These are phyloP conservation scores for Raillietiella orientalis DNA, from an alignment of 2,888 invertebrate genomes.

Conservation along the genomic window DNA sequence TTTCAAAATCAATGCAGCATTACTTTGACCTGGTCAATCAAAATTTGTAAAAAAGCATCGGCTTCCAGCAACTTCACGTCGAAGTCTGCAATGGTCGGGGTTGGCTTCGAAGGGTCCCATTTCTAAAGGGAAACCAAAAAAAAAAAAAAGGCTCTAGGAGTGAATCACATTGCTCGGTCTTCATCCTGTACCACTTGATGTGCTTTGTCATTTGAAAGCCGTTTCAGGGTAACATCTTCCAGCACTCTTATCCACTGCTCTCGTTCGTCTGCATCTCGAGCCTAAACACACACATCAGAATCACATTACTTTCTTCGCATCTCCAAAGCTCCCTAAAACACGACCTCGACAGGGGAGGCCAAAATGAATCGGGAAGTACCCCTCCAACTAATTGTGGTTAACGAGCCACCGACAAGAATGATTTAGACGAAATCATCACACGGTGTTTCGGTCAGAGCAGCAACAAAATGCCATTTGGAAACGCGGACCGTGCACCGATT, in stretches of 20 bases:
- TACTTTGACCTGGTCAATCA: constrained; percentile 64
- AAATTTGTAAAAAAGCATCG: constrained; percentile 74
- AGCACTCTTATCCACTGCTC: constrained; percentile 85
- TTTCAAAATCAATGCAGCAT: constrained; percentile 3
- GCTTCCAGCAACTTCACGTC: constrained; percentile 76
- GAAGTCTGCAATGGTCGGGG: constrained; percentile 29
- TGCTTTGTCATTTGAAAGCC: constrained; percentile 23
- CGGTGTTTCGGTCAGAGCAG: too few species aligned
- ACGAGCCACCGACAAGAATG: too few species aligned
- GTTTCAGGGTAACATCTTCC: constrained; percentile 70
- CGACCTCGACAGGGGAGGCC: too few species aligned
- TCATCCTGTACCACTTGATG: constrained; percentile 8
- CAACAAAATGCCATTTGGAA: too few species aligned
- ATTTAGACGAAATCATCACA: too few species aligned
- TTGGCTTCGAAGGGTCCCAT: constrained; percentile 21
- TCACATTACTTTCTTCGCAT: too few species aligned
- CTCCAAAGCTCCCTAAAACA: too few species aligned
- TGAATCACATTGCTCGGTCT: too few species aligned
- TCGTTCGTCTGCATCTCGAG: constrained; percentile 68
- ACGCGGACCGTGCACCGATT: too few species aligned
- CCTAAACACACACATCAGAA: constrained; percentile 19
- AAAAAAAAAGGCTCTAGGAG: constrained; percentile 2
- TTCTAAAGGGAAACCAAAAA: constrained; percentile 14
- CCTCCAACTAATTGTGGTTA: too few species aligned
- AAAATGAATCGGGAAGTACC: too few species aligned